A percentile compares a stretch with the other conserved stretches of the same genome.
These are phyloP conservation scores for Aviceda subcristata DNA, from an alignment of 2,113 vertebrate species.

Conservation along the genomic window DNA sequence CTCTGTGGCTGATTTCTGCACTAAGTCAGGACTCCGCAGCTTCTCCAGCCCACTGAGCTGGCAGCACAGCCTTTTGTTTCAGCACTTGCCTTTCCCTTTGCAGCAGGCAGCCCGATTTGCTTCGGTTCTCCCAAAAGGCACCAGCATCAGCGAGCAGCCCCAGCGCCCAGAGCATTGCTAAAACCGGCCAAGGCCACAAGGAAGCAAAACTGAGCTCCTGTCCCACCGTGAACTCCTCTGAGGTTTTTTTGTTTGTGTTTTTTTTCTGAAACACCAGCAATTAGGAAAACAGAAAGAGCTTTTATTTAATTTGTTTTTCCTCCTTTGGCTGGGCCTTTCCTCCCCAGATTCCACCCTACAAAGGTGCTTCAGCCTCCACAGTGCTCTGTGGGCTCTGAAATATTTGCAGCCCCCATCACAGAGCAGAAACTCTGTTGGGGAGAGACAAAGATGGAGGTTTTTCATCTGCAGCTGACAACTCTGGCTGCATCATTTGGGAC, in stretches of 20 bases:
- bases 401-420: background rate
- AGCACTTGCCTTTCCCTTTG: background rate
- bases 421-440: background rate
- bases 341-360: background rate
- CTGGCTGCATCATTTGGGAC: background rate
- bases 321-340: background rate
- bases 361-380: background rate
- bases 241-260: background rate
- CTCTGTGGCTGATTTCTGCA: background rate
- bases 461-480: background rate
- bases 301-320: slow-evolving; percentile 4
- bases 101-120: background rate
- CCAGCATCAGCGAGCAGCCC: background rate
- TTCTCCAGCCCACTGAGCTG: background rate
- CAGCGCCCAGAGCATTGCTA: fast-evolving
- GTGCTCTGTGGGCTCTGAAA: background rate
- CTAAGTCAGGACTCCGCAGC: background rate
- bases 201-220: background rate
- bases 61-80: background rate
- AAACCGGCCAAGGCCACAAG: background rate
- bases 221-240: background rate
- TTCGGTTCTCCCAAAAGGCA: background rate
- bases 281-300: background rate
- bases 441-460: fast-evolving
- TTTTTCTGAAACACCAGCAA: background rate